These are phyloP conservation scores for Mormyrops boulengeri DNA, from an alignment of 2,797 vertebrate genomes.

Conservation along the genomic window DNA sequence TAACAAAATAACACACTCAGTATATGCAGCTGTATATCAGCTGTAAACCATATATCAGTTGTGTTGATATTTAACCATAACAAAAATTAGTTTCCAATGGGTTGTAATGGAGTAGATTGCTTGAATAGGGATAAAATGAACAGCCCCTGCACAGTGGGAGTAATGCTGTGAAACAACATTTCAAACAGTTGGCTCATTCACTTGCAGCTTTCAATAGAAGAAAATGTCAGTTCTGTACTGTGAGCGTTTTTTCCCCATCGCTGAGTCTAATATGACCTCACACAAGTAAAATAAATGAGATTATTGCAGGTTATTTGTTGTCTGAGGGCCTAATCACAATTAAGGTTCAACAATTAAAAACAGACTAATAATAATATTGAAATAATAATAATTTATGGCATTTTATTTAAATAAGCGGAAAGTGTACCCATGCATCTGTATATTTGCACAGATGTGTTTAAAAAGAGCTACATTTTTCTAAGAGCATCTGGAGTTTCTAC, in stretches of 20 bases:
- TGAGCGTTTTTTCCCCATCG: background rate
- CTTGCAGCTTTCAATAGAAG: background rate
- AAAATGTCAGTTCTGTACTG: background rate
- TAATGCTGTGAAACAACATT: background rate
- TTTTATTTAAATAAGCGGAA: background rate
- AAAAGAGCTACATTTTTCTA: background rate
- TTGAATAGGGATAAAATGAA: background rate
- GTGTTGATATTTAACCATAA: background rate
- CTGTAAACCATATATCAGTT: background rate
- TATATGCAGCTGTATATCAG: background rate
- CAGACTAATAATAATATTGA: background rate
- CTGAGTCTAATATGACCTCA: background rate
- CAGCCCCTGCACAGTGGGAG: background rate
- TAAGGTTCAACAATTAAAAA: background rate
- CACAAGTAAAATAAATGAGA: background rate
- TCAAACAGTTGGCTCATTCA: background rate
- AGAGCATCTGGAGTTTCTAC: background rate
- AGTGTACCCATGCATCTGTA: background rate
- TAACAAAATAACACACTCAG: background rate
- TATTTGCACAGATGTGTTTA: slow-evolving; percentile 1
- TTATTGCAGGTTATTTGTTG: background rate
- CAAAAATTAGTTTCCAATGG: background rate
- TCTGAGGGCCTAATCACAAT: background rate
- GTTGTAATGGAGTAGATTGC: background rate
- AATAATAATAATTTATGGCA: background rate